Evolutionary conservation across 2,888 invertebrate species (phyloP), one percentile per base, ranked within the genome.

Genomic region (Clivina fossor): DNA sequence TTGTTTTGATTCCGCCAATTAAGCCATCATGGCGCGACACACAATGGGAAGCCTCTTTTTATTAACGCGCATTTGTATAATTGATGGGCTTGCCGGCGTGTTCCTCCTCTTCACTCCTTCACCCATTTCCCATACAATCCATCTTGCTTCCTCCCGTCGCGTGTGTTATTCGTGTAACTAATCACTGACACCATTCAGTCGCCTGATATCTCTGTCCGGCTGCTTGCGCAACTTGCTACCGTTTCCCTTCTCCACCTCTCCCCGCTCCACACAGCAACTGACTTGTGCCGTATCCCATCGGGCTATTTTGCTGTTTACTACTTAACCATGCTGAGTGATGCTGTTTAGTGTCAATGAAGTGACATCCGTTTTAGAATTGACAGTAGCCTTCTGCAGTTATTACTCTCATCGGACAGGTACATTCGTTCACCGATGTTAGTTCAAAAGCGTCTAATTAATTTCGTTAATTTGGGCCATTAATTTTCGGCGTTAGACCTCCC

Each of bases 1-100:
- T 50, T 50, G 43, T 51, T 51, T 51, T 43, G 41, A 51, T 41
- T 41, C 43, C 43, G 43, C 22, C 51, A 51, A 51, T 51, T 51
- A 51, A 51, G 51, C 28, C 41, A 43, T 51, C 51, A 41, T 43
- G n/a, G 41, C 40, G 32, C 22, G 47, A 33, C 38, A 37, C 37
- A 51, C 43, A 43, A 43, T 40, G 38, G 40, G 49, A 26, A n/a
- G n/a, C 47, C 24, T 43, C 41, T 51, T 51, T 51, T 51, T 51
- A 51, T 51, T 43, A 51, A 32, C 51, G 51, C 33, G 13, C 50
- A 41, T 51, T 30, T 51, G 28, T 51, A 51, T 51, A 51, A 51
- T 51, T 41, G 51, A 51, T 51, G 33, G 33, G 41, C 38, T 49
- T 16, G 49, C n/a, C n/a, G n/a, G n/a, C n/a, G n/a, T n/a, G 33